A percentile compares a stretch with the other conserved stretches of the same genome.
phyloP scores from a whole-genome alignment of 2,888 invertebrate genomes.

The Mesoligia furuncula region DNA sequence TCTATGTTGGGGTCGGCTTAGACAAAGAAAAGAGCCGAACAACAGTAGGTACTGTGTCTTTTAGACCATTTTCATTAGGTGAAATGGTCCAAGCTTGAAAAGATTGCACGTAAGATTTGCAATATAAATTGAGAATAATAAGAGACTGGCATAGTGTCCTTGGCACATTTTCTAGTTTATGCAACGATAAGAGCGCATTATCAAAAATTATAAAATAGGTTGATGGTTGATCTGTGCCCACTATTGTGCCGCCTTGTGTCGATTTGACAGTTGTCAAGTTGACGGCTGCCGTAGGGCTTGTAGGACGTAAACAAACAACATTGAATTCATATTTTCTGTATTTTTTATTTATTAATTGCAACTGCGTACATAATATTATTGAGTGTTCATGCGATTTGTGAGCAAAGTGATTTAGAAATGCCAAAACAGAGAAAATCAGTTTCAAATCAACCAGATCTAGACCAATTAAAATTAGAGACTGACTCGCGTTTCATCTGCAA shows the following conservation, averaged over 20 bases:
- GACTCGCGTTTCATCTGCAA: conserved; percentile 77
- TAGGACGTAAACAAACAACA: conserved; percentile 69
- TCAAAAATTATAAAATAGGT: not conserved
- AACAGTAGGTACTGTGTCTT: too few relatives aligned
- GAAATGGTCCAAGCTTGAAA: not conserved
- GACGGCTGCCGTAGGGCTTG: conserved; percentile 33
- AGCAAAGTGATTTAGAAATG: conserved; percentile 48
- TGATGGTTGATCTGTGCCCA: conserved; percentile 49
- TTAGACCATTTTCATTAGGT: too few relatives aligned
- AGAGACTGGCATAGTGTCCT: not conserved
- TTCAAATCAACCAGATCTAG: not conserved
- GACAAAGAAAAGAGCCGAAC: too few relatives aligned
- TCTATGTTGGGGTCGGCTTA: too few relatives aligned
- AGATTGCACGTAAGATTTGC: not conserved
- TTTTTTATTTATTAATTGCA: conserved; percentile 1
- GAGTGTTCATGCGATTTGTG: conserved; percentile 53
- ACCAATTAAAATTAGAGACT: not conserved
- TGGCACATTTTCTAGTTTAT: conserved; percentile 1
- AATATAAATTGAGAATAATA: not conserved
- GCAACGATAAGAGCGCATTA: not conserved
- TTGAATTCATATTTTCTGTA: conserved; percentile 3
- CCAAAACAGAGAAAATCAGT: not conserved
- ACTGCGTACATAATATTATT: conserved; percentile 6
- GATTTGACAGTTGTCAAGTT: conserved; percentile 44
- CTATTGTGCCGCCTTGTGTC: conserved; percentile 51